Evolutionary conservation across 2,797 vertebrate species (phyloP).

Genomic region (Chelidonichthys spinosus): DNA sequence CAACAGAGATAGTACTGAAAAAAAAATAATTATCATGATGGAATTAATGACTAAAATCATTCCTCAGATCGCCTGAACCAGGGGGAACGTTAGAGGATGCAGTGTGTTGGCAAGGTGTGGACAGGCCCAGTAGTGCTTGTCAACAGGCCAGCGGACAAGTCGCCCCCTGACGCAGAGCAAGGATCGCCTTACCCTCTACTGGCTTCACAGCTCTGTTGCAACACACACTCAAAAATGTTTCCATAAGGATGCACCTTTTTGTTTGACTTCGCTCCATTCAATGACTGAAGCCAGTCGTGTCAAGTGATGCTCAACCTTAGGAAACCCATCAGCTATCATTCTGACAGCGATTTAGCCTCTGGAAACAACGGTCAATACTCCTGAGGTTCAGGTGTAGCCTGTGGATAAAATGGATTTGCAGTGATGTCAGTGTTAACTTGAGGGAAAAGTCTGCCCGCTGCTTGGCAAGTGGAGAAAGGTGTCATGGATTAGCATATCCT

Average conservation of each 20-base stretch:
- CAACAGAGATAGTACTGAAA: neutral
- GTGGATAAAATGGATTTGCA: conserved; percentile 11
- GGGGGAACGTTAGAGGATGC: conserved; percentile 27
- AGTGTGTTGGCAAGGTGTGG: conserved; percentile 53
- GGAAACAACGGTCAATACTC: too few relatives aligned
- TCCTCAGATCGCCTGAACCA: conserved; percentile 6
- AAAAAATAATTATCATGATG: neutral
- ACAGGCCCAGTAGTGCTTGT: conserved; percentile 58
- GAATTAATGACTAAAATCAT: conserved; percentile 11
- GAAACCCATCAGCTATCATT: neutral
- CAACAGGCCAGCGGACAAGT: conserved; percentile 61
- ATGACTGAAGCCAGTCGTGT: neutral
- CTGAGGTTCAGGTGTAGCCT: neutral
- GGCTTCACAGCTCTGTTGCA: conserved; percentile 60
- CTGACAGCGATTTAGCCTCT: neutral
- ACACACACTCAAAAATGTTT: conserved; percentile 32
- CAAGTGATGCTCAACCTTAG: neutral
- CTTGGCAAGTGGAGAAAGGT: conserved; percentile 60
- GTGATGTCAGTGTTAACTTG: conserved; percentile 49
- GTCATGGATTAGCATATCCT: conserved; percentile 49
- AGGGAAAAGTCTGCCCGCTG: conserved; percentile 41
- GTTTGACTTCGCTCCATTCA: conserved; percentile 12
- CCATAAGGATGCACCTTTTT: conserved; percentile 5
- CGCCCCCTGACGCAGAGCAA: conserved; percentile 63
- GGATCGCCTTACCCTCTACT: conserved; percentile 69